Base-by-base conservation (phyloP, 2,113 vertebrate genomes). In the Lagopus muta region DNA sequence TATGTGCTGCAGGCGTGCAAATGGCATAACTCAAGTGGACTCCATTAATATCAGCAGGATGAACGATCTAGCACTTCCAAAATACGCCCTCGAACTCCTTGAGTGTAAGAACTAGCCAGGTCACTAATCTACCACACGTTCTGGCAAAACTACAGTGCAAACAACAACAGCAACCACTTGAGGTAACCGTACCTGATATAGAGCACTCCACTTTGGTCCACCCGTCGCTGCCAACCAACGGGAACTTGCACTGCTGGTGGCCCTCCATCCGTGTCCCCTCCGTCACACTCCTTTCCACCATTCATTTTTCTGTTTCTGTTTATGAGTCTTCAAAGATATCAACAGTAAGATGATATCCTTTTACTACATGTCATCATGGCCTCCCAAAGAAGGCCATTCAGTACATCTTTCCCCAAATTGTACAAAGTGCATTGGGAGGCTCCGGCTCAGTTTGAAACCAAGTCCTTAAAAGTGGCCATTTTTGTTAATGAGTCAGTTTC, bases 221-320 rank as follows among this genome's bases (percentile, higher is more conserved):
- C 97, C 95, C 98, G 98, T 47, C 99, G 98, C 97, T 99, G 99
- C 99, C 99, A 99, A 94, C 99, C 99, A 95, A 99, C 99, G 93
- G 99, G 99, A 95, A 99, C 99, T 98, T 99, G 99, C 90, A 99
- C 98, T 96, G 99, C 98, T 95, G 97, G 96, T 94, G 97, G 97
- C 93, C 97, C 98, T 97, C 98, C 97, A 95, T 99, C 98, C 92
- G 98, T 98, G 90, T 98, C 98, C 97, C 98, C 99, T 97, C 98
- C 97, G 95, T 99, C 99, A 98, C 98, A 98, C 95, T 99, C 99
- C 97, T 99, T 99, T 98, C 98, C 99, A 97, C 99, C 99, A 98
- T 99, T 99, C 99, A 99, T 99, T 98, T 98, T 98, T 99, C 98
- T 98, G 98, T 98, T 97, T 98, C 98, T 98, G 98, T 97, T 98